These are phyloP conservation scores for Sebastes wilsoni DNA, from an alignment of 2,797 vertebrate species.

Conservation along the genomic window DNA sequence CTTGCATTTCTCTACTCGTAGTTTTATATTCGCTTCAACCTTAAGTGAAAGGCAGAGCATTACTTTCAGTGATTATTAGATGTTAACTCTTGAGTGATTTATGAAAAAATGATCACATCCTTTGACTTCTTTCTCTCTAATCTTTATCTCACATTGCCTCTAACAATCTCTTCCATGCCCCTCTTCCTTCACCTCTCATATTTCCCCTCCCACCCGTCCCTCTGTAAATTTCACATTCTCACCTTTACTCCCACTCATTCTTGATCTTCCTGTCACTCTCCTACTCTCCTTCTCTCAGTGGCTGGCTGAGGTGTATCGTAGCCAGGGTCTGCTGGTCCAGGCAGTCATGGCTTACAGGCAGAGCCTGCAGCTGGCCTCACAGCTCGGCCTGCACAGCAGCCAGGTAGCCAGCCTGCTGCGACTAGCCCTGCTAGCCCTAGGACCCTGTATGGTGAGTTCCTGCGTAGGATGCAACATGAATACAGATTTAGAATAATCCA, in stretches of 20 bases:
- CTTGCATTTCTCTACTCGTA: not conserved
- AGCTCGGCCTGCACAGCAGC: conserved; percentile 87
- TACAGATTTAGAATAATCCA: not conserved
- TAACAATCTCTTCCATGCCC: not conserved
- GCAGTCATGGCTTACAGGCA: conserved; percentile 94
- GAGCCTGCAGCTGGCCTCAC: conserved; percentile 92
- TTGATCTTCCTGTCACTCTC: not conserved
- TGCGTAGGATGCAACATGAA: not conserved
- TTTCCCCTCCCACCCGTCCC: not conserved
- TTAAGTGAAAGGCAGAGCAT: not conserved
- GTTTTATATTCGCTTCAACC: not conserved
- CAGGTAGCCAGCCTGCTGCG: conserved; percentile 90
- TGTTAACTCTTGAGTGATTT: not conserved
- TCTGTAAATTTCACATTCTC: not conserved
- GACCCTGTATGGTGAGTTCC: conserved; percentile 88
- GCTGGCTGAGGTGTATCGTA: conserved; percentile 91
- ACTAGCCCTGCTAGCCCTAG: conserved; percentile 89
- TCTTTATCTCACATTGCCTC: not conserved
- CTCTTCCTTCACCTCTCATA: not conserved
- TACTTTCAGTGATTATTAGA: not conserved
- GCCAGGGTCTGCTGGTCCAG: conserved; percentile 91
- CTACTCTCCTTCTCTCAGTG: conserved; percentile 80
- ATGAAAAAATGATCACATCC: not conserved
- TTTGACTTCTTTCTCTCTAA: not conserved
- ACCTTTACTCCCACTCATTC: conserved; percentile 1